Evolutionary conservation across 2,797 vertebrate genomes (phyloP).

Genomic region (Xiphorhynchus erythropygius): DNA sequence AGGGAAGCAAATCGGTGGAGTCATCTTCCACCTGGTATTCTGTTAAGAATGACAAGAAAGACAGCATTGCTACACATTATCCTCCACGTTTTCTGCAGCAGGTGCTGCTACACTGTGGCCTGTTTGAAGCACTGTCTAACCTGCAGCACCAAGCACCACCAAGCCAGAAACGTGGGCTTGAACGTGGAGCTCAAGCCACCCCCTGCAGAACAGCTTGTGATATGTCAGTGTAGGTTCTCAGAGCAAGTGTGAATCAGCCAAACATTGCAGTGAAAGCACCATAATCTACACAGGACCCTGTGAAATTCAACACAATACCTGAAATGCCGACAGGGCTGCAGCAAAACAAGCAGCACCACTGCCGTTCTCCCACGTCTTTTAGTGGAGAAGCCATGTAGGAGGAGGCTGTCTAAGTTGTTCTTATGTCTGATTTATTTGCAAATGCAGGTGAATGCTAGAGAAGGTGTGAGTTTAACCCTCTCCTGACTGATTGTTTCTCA

Average conservation of each 20-base stretch:
- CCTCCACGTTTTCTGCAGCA: neutral
- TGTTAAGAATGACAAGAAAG: neutral
- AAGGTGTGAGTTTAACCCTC: slow-evolving; percentile 37
- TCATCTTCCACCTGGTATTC: neutral
- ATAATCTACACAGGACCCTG: neutral
- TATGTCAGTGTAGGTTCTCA: neutral
- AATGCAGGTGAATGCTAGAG: slow-evolving; percentile 44
- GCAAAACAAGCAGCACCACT: neutral
- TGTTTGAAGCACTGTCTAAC: neutral
- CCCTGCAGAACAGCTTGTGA: neutral
- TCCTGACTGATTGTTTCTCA: neutral
- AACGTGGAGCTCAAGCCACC: neutral
- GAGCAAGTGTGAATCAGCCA: neutral
- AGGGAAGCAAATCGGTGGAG: neutral
- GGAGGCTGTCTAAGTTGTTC: slow-evolving; percentile 54
- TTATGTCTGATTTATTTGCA: slow-evolving; percentile 59
- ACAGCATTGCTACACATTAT: neutral
- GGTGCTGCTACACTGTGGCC: neutral
- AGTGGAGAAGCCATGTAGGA: slow-evolving; percentile 35
- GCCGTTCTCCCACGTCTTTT: neutral
- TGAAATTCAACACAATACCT: neutral
- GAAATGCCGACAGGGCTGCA: neutral
- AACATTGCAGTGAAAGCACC: neutral
- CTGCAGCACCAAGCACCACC: neutral
- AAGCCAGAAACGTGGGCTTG: neutral